phyloP scores from a whole-genome alignment of 2,113 vertebrate genomes.

The Calcarius ornatus region DNA sequence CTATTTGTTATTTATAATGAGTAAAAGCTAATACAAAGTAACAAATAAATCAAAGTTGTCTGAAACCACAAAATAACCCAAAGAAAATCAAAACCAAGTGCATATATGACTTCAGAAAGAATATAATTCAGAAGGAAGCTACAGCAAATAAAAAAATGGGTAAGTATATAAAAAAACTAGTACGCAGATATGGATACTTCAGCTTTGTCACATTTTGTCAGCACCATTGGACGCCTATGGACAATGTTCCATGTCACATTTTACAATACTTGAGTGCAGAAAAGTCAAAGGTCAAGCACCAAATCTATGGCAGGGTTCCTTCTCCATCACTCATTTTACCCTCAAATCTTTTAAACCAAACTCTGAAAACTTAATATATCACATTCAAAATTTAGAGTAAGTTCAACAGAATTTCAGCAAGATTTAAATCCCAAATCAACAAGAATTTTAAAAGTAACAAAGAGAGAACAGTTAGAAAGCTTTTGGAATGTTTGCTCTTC shows the following conservation, averaged over 20 bases:
- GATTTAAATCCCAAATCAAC: neutral
- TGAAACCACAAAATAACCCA: neutral
- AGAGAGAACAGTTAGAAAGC: neutral
- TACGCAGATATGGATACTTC: neutral
- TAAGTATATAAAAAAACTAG: neutral
- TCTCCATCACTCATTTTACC: neutral
- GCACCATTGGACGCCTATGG: neutral
- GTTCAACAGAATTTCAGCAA: neutral
- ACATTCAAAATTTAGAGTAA: neutral
- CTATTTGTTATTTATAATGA: neutral
- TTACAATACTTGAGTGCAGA: neutral
- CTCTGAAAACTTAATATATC: neutral
- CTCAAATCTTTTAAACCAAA: neutral
- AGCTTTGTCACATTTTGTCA: neutral
- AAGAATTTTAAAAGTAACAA: neutral
- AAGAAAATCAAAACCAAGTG: neutral
- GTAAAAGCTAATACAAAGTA: neutral
- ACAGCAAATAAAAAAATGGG: neutral
- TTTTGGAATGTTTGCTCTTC: neutral
- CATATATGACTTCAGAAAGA: neutral
- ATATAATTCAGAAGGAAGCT: neutral
- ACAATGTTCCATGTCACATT: neutral
- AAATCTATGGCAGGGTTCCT: neutral
- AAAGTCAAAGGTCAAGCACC: neutral
- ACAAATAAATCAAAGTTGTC: neutral